Evolutionary conservation across 2,888 invertebrate genomes (phyloP).

Genomic region (Camptogramma bilineatum): DNA sequence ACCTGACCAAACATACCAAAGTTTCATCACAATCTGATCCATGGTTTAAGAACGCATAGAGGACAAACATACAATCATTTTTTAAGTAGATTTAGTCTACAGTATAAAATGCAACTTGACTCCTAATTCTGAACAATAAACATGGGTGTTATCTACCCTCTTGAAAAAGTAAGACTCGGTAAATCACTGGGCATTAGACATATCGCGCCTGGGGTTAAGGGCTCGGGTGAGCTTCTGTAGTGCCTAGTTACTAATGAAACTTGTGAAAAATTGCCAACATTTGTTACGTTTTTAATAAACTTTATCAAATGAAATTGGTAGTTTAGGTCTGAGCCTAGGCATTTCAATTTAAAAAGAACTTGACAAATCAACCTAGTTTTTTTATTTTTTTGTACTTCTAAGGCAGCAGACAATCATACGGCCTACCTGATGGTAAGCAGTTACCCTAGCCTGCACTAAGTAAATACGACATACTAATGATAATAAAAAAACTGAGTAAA

Average conservation of each 20-base stretch:
- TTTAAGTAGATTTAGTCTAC: too few relatives aligned
- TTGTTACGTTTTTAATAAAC: conserved; percentile 13
- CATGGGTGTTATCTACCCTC: conserved; percentile 59
- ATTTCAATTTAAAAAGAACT: neutral
- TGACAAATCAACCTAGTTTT: too few relatives aligned
- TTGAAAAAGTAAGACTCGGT: conserved; percentile 70
- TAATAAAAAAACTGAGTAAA: too few relatives aligned
- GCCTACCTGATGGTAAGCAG: too few relatives aligned
- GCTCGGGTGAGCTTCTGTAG: conserved; percentile 46
- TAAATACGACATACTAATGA: too few relatives aligned
- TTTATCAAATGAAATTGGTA: neutral
- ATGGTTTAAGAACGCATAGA: too few relatives aligned
- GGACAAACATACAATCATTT: too few relatives aligned
- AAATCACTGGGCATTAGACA: conserved; percentile 77
- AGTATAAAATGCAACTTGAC: conserved; percentile 19
- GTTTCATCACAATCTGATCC: too few relatives aligned
- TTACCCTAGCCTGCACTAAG: too few relatives aligned
- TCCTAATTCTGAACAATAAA: conserved; percentile 46
- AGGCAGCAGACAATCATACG: too few relatives aligned
- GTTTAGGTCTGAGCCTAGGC: neutral
- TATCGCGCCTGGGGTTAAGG: conserved; percentile 60
- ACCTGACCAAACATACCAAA: too few relatives aligned
- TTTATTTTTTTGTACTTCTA: too few relatives aligned
- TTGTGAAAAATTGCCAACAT: conserved; percentile 24
- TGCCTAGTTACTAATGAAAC: conserved; percentile 38